Evolutionary conservation across 2,888 invertebrate species (phyloP), one percentile per base, ranked within the genome.

Genomic region (Griposia aprilina): DNA sequence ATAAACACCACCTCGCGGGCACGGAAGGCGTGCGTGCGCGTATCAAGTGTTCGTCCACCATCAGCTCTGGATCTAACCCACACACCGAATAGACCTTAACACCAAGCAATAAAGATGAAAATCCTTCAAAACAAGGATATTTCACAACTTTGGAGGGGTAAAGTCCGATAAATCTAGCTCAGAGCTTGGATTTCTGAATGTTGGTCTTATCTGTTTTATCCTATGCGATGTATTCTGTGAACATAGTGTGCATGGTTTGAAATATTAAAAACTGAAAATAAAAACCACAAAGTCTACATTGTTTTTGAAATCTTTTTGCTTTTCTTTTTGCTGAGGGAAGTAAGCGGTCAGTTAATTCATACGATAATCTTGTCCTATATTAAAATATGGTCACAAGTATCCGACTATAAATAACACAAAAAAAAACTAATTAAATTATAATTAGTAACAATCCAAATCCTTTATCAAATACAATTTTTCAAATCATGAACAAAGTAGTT

Each of bases 11-110:
- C 94, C 94, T 93, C 89, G 88, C 85, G 86, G 73, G 80, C 88
- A 90, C 90, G 90, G 93, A 91, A 94, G 94, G 92, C 92, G 93
- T 93, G 94, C 93, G 94, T 94, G 92, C 88, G 90, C 89, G 92
- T 94, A 93, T 95, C 94, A 91, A 89, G 90, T 95, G 89, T 91
- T 91, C 88, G 88, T 88, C 89, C 89, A 90, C 84, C 84, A 84
- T 78, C 85, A 87, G 75, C 78, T 80, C 74, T 75, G 72, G 63
- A 73, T 80, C 71, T 62, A 66, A 74, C 81, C 72, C 48, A n/a
- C 76, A 67, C 62, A 59, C 50, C 59, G 79, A 17, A 62, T 76
- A 73, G 45, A 70, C 82, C 82, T 78, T 89, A 90, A 80, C 6
- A 20, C 69, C 52, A 66, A 4, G 73, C 10, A 10, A 67, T 87